Evolutionary conservation across 2,888 invertebrate species (phyloP).

Genomic region (Pilophorus perplexus): DNA sequence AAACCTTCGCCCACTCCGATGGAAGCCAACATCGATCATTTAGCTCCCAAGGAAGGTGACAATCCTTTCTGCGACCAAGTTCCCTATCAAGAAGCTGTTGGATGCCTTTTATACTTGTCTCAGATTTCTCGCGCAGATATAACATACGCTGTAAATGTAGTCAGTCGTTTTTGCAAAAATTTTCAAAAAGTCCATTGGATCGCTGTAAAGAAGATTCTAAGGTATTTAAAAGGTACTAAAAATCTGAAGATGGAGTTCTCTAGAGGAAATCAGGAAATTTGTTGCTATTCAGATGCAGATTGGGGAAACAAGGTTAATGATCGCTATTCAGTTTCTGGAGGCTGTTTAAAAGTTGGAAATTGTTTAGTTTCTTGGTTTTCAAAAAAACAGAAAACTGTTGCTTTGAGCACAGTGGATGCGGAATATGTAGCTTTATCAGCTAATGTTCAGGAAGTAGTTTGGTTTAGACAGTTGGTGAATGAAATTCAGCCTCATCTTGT

Average conservation of each 20-base stretch:
- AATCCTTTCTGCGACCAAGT: not conserved
- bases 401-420: constrained; percentile 14
- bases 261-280: too few species aligned
- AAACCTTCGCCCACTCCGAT: not conserved
- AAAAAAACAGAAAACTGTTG: not conserved
- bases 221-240: not conserved
- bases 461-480: not conserved
- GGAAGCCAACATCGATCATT: not conserved
- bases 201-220: not conserved
- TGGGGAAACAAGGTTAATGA: not conserved
- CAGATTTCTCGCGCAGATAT: constrained; percentile 25
- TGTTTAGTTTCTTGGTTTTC: not conserved
- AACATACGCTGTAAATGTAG: constrained; percentile 1
- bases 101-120: constrained; percentile 9
- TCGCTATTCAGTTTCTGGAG: not conserved
- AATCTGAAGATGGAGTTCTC: not conserved
- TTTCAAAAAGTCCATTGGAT: not conserved
- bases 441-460: constrained; percentile 1
- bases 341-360: not conserved
- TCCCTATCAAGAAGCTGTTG: constrained; percentile 28
- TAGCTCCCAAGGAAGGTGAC: not conserved
- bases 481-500: not conserved
- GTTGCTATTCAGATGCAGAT: not conserved
- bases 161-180: not conserved
- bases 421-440: not conserved